A percentile compares a stretch with the other conserved stretches of the same genome.
These are phyloP conservation scores for Maconellicoccus hirsutus DNA, from an alignment of 1,140 invertebrate species.

Conservation along the genomic window DNA sequence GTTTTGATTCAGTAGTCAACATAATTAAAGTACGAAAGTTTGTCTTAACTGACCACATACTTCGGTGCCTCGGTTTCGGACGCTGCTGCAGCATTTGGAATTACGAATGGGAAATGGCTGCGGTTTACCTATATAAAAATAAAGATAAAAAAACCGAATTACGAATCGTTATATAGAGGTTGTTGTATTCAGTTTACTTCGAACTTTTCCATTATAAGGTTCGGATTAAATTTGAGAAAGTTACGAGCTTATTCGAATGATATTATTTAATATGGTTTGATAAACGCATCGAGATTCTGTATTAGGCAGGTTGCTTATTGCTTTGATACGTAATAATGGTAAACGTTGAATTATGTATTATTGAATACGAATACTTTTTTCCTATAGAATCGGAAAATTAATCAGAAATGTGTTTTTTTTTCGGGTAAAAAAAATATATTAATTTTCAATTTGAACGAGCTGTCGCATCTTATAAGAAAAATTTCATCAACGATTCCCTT, in stretches of 20 bases:
- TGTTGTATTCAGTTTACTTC: background rate
- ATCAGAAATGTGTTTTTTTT: background rate
- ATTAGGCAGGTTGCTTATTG: too few species aligned
- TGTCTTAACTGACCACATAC: background rate
- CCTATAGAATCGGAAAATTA: background rate
- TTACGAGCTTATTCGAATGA: background rate
- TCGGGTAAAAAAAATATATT: background rate
- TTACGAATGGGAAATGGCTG: background rate
- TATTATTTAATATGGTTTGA: too few species aligned
- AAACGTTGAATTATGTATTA: background rate
- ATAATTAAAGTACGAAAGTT: slow-evolving; percentile 9
- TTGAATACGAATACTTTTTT: background rate
- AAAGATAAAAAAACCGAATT: background rate
- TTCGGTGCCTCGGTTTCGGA: background rate
- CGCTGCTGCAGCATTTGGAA: background rate
- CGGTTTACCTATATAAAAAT: background rate
- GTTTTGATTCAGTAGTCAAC: background rate
- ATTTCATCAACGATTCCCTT: background rate
- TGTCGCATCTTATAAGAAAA: background rate
- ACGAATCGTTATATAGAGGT: background rate
- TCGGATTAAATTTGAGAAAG: background rate
- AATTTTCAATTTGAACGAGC: slow-evolving; percentile 1
- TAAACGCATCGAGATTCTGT: too few species aligned
- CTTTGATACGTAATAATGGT: background rate
- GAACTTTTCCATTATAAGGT: background rate